Evolutionary conservation across 2,113 vertebrate genomes (phyloP).

Genomic region (Ascaphus truei): DNA sequence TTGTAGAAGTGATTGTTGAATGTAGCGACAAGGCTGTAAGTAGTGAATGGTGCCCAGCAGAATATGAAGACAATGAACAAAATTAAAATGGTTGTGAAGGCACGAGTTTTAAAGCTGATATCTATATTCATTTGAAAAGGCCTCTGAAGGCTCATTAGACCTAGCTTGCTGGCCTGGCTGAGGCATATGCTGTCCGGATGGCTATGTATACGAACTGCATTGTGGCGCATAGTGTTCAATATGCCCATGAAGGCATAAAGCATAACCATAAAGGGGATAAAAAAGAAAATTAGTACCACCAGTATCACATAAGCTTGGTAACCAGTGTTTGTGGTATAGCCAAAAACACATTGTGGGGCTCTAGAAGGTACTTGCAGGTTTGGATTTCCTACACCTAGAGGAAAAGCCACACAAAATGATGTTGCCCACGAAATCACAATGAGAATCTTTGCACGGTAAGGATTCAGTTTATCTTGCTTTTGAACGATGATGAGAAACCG

Average conservation of each 20-base stretch:
- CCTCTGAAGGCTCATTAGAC: constrained; percentile 90
- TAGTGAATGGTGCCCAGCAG: constrained; percentile 91
- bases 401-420: constrained; percentile 84
- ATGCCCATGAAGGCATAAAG: constrained; percentile 93
- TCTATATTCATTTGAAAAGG: constrained; percentile 95
- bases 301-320: constrained; percentile 85
- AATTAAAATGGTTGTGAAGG: constrained; percentile 97
- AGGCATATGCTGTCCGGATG: constrained; percentile 90
- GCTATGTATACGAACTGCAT: constrained; percentile 90
- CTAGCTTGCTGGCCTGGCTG: constrained; percentile 93
- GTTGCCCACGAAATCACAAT: constrained; percentile 83
- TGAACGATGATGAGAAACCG: constrained; percentile 96
- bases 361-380: constrained; percentile 79
- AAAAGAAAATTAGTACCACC: constrained; percentile 84
- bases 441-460: constrained; percentile 86
- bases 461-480: constrained; percentile 91
- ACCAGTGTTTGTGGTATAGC: constrained; percentile 74
- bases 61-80: constrained; percentile 91
- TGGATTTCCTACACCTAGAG: constrained; percentile 81
- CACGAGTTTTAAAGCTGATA: constrained; percentile 99
- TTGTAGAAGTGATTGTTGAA: constrained; percentile 87
- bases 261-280: constrained; percentile 90
- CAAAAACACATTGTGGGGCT: constrained; percentile 93
- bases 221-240: constrained; percentile 91
- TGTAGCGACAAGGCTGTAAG: constrained; percentile 87